Percentiles rank a stretch among this genome's conserved stretches.
phyloP scores from a whole-genome alignment of 2,888 invertebrate species.

The Stenurella melanura region DNA sequence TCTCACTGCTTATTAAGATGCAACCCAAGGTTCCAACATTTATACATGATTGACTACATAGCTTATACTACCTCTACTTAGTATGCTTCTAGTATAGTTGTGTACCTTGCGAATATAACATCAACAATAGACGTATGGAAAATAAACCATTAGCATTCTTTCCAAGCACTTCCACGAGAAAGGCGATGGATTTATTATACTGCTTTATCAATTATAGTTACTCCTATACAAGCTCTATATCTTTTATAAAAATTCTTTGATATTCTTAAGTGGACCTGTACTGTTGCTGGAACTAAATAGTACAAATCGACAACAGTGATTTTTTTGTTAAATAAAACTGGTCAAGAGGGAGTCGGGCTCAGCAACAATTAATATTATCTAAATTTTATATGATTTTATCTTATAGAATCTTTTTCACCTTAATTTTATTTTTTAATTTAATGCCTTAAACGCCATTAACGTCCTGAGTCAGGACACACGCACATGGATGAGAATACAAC shows the following conservation, averaged over 20 bases:
- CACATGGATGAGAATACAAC: too few relatives aligned
- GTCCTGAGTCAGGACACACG: too few relatives aligned
- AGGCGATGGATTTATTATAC: constrained; percentile 47
- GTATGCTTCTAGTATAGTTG: constrained; percentile 62
- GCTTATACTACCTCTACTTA: constrained; percentile 62
- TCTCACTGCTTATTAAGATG: constrained; percentile 66
- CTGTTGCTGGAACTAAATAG: too few relatives aligned
- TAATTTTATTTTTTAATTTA: too few relatives aligned
- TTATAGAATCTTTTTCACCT: too few relatives aligned
- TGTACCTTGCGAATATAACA: constrained; percentile 66
- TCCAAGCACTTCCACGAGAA: constrained; percentile 45
- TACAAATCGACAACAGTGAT: too few relatives aligned
- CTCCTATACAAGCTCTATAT: background rate
- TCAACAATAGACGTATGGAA: constrained; percentile 61
- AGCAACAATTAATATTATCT: too few relatives aligned
- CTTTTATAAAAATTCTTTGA: background rate
- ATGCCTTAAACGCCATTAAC: too few relatives aligned
- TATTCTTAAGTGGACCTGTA: background rate
- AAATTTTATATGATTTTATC: too few relatives aligned
- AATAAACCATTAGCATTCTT: constrained; percentile 59
- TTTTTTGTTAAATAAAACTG: too few relatives aligned
- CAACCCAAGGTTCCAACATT: constrained; percentile 58
- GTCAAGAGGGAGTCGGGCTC: too few relatives aligned
- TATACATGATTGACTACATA: constrained; percentile 51
- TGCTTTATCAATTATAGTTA: constrained; percentile 46